Evolutionary conservation across 1,140 invertebrate genomes (phyloP), one percentile per base, ranked within the genome.

Genomic region (Oedothorax gibbosus): DNA sequence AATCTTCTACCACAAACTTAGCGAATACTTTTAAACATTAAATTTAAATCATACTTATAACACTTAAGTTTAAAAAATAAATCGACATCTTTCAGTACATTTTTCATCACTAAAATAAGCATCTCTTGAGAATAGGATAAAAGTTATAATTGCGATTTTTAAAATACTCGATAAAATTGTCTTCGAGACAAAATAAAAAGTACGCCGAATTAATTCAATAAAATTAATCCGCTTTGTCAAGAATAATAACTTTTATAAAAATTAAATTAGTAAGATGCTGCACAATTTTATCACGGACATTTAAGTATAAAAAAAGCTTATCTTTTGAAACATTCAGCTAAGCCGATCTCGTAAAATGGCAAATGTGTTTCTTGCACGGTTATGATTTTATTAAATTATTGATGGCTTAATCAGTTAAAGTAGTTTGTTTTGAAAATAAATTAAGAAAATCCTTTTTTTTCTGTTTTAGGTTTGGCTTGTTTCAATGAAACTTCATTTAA

Each of bases 341-440:
- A 71, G 69, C 69, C 18, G 15, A n/a, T 71, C 18, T 71, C 15
- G 15, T 18, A n/a, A 51, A 53, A 71, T 8, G 18, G 69, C 49
- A 54, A 71, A 71, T 15, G 49, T n/a, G 69, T 71, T n/a, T 71
- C 49, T 14, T 12, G 21, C 10, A 18, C 11, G 18, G n/a, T 73
- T 73, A 57, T 49, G 71, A 57, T 53, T 50, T 71, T 71, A 71
- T 73, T 73, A 57, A 73, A 73, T 73, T 73, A 73, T 73, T 73
- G 53, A 18, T 18, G 14, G 18, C 35, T 73, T 73, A 73, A 73
- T 73, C 53, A 57, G 20, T 53, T 57, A 56, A 73, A 21, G 50
- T 66, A 18, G 20, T 35, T 7, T 66, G 18, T 20, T 21, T 66
- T 66, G 65, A 66, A 35, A 66, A 14, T n/a, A 12, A 66, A 66